Evolutionary conservation across 2,113 vertebrate species (phyloP), one percentile per base, ranked within the genome.

Genomic region (Triplophysa siluroides): DNA sequence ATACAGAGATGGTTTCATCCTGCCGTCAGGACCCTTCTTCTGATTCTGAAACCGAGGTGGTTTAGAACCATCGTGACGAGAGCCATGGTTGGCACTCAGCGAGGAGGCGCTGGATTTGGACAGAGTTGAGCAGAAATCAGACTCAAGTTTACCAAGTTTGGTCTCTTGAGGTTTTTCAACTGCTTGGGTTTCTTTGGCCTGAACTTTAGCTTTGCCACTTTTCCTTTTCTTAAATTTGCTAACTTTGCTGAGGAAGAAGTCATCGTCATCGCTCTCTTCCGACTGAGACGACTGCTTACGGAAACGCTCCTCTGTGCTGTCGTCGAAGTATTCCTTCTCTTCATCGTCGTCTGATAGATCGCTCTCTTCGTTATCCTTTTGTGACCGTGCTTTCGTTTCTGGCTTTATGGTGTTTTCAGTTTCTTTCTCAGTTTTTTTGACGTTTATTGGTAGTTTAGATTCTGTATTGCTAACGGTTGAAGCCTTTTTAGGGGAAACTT

Each of bases 281-380:
- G 96, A 97, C 78, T 92, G 82, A 29, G 96, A 96, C 0, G 96
- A 94, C 76, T 96, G 95, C 71, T 95, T 96, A 79, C 87, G 93
- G 90, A 98, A 99, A 4, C 98, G 95, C 78, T 99, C 97, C 81
- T 99, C 97, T 5, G 98, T 99, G 86, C 98, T 99, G 86, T 97
- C 96, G 81, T 96, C 96, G 82, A 95, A 97, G 82, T 95, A 95
- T 2, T 95, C 93, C 64, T 93, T 89, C 56, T 92, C 91, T 74
- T 91, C 90, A 47, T 93, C 91, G 43, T 84, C 87, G 62, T 84
- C 74, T 0, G 87, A 89, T 18, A 85, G 86, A 76, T 96, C 92
- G 58, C 93, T 93, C 75, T 86, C 85, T 33, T 43, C 76, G 3
- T 12, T 38, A 79, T 70, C 52, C 38, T 24, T 52, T 66, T 29